These are phyloP conservation scores for Muntiacus muntjak DNA, from an alignment of 2,113 vertebrate genomes.

Conservation along the genomic window DNA sequence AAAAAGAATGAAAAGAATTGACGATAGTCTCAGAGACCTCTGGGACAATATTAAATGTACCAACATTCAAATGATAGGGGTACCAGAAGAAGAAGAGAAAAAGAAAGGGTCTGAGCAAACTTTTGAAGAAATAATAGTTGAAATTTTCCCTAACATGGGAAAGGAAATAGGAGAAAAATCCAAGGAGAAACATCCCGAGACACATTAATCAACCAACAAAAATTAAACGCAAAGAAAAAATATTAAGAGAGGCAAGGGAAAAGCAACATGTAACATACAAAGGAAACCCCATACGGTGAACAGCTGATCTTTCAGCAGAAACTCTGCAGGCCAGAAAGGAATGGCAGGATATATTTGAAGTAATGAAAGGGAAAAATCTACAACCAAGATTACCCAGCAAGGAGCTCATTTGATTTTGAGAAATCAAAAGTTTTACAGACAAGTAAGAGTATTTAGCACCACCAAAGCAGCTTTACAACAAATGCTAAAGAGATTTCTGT, in stretches of 20 bases:
- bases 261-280: background rate
- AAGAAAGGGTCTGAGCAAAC: background rate
- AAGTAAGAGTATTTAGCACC: background rate
- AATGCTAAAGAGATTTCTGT: background rate
- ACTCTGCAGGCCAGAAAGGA: background rate
- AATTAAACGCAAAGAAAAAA: background rate
- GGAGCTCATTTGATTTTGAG: background rate
- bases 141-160: background rate
- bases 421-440: background rate
- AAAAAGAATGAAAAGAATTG: background rate
- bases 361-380: background rate
- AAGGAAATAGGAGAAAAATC: background rate
- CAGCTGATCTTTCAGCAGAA: background rate
- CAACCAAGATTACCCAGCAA: background rate
- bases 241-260: background rate
- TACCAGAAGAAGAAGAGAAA: background rate
- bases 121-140: background rate
- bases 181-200: background rate
- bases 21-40: background rate
- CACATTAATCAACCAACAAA: background rate
- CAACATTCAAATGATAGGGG: background rate
- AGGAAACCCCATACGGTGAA: background rate
- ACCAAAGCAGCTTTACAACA: background rate
- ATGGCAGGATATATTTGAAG: background rate
- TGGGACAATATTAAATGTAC: background rate